phyloP scores from a whole-genome alignment of 2,113 vertebrate species.

The Halichoerus grypus region DNA sequence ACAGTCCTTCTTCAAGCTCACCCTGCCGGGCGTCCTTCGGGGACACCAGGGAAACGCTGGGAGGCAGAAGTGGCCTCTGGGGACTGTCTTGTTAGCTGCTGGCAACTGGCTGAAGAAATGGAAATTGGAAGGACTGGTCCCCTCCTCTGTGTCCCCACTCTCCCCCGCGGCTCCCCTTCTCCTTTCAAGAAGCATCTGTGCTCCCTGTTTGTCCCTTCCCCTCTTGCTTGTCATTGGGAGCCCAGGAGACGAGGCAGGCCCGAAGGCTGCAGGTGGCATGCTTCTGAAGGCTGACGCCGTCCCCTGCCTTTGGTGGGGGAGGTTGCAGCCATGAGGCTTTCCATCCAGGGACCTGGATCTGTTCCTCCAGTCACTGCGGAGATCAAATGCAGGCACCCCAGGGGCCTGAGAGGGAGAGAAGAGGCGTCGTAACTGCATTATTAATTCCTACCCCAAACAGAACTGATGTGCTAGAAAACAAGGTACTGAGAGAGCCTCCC shows the following conservation, averaged over 20 bases:
- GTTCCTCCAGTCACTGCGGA: not conserved
- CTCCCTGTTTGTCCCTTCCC: not conserved
- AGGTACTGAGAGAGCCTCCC: not conserved
- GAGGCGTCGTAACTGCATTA: not conserved
- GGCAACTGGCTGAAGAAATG: not conserved
- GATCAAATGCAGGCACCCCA: not conserved
- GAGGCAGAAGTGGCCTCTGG: not conserved
- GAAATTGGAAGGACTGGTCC: not conserved
- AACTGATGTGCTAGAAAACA: not conserved
- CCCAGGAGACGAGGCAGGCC: not conserved
- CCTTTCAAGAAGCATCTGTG: not conserved
- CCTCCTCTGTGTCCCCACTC: not conserved
- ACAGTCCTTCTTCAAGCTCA: not conserved
- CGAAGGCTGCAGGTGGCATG: not conserved
- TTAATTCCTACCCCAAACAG: not conserved
- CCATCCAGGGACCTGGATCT: too few relatives aligned
- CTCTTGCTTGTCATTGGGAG: rapidly evolving
- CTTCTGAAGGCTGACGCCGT: not conserved
- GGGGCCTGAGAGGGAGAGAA: not conserved
- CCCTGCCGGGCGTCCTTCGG: rapidly evolving
- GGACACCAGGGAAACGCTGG: not conserved
- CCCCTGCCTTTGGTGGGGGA: not conserved
- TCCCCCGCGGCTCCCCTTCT: not conserved
- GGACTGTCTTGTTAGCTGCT: not conserved
- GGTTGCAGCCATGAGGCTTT: not conserved